phyloP scores from a whole-genome alignment of 1,140 invertebrate species.

The Drosophila lini region DNA sequence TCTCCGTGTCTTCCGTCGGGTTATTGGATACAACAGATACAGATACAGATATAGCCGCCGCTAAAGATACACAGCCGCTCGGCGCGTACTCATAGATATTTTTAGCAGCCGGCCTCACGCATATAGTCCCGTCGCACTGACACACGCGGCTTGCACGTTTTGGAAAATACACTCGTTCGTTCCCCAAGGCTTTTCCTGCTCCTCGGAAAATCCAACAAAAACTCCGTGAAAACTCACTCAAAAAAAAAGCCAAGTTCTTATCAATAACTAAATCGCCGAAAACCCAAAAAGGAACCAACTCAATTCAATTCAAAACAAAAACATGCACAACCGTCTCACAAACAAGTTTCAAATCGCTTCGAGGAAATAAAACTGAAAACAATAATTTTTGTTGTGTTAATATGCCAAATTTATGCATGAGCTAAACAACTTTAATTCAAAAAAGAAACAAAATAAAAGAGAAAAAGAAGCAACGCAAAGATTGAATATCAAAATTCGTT shows the following conservation, averaged over 20 bases:
- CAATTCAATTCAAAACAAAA: constrained; percentile 23
- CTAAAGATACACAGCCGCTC: constrained; percentile 35
- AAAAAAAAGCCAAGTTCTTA: constrained; percentile 28
- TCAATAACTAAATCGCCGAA: constrained; percentile 25
- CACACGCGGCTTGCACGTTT: constrained; percentile 80
- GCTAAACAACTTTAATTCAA: constrained; percentile 61
- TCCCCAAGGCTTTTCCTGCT: constrained; percentile 53
- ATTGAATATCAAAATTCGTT: constrained; percentile 44
- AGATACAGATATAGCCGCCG: constrained; percentile 34
- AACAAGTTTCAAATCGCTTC: constrained; percentile 49
- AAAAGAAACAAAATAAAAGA: constrained; percentile 26
- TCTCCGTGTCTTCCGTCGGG: constrained; percentile 71
- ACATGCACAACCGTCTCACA: constrained; percentile 6
- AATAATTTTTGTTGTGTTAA: constrained; percentile 58
- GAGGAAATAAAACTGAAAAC: constrained; percentile 63
- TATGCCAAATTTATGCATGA: constrained; percentile 70
- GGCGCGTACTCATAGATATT: constrained; percentile 78
- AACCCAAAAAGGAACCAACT: constrained; percentile 16
- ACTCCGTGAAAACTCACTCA: constrained; percentile 18
- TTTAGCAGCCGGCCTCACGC: constrained; percentile 77
- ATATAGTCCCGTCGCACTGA: constrained; percentile 41
- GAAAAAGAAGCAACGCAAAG: constrained; percentile 17
- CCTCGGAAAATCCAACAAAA: constrained; percentile 5
- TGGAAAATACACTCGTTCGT: constrained; percentile 51
- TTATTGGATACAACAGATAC: constrained; percentile 74